A percentile compares a stretch with the other conserved stretches of the same genome.
phyloP scores from a whole-genome alignment of 2,113 vertebrate genomes.

The Rhizomys pruinosus region DNA sequence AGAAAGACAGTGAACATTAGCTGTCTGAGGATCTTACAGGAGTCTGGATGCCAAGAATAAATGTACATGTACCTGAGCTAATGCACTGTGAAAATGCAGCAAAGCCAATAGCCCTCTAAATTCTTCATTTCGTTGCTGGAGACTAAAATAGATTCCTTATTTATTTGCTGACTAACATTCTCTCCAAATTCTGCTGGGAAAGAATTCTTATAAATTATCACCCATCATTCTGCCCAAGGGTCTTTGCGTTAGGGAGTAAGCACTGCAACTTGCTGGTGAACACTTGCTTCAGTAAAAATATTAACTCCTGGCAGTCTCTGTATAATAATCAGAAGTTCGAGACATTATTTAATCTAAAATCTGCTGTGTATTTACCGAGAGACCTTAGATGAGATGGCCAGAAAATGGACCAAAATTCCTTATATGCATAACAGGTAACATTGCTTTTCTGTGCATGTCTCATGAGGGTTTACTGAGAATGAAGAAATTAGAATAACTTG shows the following conservation, averaged over 20 bases:
- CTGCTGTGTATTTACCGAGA: not conserved
- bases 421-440: not conserved
- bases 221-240: not conserved
- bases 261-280: not conserved
- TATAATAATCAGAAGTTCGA: not conserved
- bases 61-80: conserved; percentile 21
- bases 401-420: conserved; percentile 5
- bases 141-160: not conserved
- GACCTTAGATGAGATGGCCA: not conserved
- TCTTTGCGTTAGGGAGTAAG: not conserved
- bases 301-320: not conserved
- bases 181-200: conserved; percentile 47
- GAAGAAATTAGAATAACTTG: not conserved
- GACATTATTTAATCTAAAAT: not conserved
- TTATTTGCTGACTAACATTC: conserved; percentile 55
- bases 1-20: not conserved
- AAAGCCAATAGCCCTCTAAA: conserved; percentile 29
- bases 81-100: conserved; percentile 46
- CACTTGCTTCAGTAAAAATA: not conserved
- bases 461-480: not conserved
- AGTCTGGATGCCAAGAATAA: not conserved
- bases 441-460: not conserved
- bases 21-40: not conserved
- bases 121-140: conserved; percentile 49
- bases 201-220: conserved; percentile 51